Conservation (phyloP, 2,888 invertebrate genomes). For the Drosophila atripex region DNA sequence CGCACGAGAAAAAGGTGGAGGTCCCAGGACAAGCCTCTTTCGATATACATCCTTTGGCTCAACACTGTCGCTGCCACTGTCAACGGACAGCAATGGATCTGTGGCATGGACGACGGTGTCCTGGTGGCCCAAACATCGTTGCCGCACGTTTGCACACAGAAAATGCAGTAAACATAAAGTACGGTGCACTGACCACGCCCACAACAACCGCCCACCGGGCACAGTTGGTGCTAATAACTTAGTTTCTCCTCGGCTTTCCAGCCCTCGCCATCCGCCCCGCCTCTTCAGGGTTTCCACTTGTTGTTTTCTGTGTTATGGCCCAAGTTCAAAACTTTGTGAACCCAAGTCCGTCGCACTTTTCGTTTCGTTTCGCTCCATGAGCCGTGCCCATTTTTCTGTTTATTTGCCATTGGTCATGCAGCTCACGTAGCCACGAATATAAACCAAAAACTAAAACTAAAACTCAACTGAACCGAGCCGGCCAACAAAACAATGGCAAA, state of each 20-base stretch:
- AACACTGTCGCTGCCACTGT: conserved; percentile 38
- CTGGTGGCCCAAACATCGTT: conserved; percentile 49
- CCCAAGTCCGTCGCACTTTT: conserved; percentile 37
- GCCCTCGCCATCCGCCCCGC: not conserved
- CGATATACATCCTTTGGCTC: not conserved
- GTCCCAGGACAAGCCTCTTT: not conserved
- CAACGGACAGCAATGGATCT: conserved; percentile 40
- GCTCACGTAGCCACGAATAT: conserved; percentile 56
- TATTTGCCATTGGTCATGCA: conserved; percentile 55
- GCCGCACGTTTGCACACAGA: conserved; percentile 57
- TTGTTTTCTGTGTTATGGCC: conserved; percentile 37
- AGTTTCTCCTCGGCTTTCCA: conserved; percentile 46
- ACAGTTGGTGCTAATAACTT: conserved; percentile 71
- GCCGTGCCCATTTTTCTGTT: conserved; percentile 52
- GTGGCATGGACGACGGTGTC: conserved; percentile 24
- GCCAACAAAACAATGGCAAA: conserved; percentile 26
- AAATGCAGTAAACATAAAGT: conserved; percentile 63
- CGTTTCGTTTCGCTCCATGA: conserved; percentile 36
- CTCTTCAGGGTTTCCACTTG: not conserved
- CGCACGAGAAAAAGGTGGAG: conserved; percentile 38
- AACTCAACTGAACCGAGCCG: conserved; percentile 16
- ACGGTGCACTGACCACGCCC: conserved; percentile 45
- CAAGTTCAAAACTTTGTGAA: conserved; percentile 61
- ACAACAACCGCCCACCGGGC: conserved; percentile 39
- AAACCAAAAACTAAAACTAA: conserved; percentile 49